Conservation (phyloP, 2,888 invertebrate species). For the Girardia tigrina region DNA sequence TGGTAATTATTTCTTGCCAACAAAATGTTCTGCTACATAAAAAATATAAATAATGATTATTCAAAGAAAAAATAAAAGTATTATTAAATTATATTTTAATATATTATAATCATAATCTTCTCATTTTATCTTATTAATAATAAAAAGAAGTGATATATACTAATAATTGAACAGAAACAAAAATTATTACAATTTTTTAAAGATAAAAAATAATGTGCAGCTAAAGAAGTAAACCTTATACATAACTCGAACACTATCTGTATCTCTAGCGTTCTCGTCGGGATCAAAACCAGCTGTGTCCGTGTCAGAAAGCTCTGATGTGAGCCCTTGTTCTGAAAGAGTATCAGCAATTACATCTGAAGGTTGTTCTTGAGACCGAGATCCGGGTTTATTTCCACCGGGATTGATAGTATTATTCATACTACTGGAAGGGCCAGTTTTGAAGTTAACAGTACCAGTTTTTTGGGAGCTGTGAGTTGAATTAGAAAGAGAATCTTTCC, state of each 20-base stretch:
- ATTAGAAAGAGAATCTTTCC: slow-evolving; percentile 1
- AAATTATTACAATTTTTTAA: no score
- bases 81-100: no score
- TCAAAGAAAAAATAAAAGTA: no score
- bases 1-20: no score
- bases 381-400: not conserved
- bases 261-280: not conserved
- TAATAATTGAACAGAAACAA: no score
- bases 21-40: no score
- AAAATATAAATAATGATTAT: no score
- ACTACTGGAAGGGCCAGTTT: not conserved
- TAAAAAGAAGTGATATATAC: no score
- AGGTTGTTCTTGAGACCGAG: not conserved
- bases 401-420: not conserved
- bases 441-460: not conserved
- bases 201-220: no score
- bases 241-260: not conserved
- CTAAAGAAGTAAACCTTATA: not conserved
- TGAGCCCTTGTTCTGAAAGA: slow-evolving; percentile 12
- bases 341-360: not conserved
- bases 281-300: not conserved
- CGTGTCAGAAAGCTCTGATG: slow-evolving; percentile 4
- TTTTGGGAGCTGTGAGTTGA: not conserved
- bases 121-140: no score
- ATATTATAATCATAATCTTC: no score